Conservation (phyloP, 2,797 vertebrate species). For the Varecia variegata region DNA sequence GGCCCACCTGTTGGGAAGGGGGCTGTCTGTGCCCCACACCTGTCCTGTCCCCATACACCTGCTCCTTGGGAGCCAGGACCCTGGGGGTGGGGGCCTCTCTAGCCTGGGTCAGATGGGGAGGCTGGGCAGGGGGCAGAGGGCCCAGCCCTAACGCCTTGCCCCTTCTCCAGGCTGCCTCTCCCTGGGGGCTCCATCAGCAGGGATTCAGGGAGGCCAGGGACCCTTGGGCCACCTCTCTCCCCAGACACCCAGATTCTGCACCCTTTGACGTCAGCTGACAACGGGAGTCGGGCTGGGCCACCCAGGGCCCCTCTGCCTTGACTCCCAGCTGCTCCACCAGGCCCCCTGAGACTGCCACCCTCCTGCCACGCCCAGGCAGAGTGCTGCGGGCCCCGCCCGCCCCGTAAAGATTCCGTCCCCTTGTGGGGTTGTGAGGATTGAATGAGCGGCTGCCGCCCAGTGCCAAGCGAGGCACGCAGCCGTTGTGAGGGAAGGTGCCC, state of each 20-base stretch:
- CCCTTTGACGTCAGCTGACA: not conserved
- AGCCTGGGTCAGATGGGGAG: not conserved
- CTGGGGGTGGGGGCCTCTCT: not conserved
- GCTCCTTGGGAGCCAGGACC: not conserved
- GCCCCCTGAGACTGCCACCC: fast-evolving
- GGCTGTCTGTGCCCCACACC: not conserved
- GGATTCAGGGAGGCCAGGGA: not conserved
- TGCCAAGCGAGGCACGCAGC: not conserved
- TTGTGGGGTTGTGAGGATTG: not conserved
- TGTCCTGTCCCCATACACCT: not conserved
- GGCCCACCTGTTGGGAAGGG: not conserved
- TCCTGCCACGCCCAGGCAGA: not conserved
- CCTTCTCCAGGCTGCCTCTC: fast-evolving
- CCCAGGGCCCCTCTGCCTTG: not conserved
- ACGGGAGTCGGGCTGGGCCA: not conserved
- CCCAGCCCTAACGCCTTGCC: not conserved
- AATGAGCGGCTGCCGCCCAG: fast-evolving
- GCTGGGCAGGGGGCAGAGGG: not conserved
- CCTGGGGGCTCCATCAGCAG: not conserved
- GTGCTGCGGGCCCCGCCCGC: not conserved
- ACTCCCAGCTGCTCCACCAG: not conserved
- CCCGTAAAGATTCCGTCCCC: too few species aligned
- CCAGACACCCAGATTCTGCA: not conserved
- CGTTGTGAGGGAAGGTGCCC: not conserved
- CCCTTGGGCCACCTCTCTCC: not conserved